These are phyloP conservation scores for Cryptomyrus ogoouensis DNA, from an alignment of 2,113 vertebrate species.

Conservation along the genomic window DNA sequence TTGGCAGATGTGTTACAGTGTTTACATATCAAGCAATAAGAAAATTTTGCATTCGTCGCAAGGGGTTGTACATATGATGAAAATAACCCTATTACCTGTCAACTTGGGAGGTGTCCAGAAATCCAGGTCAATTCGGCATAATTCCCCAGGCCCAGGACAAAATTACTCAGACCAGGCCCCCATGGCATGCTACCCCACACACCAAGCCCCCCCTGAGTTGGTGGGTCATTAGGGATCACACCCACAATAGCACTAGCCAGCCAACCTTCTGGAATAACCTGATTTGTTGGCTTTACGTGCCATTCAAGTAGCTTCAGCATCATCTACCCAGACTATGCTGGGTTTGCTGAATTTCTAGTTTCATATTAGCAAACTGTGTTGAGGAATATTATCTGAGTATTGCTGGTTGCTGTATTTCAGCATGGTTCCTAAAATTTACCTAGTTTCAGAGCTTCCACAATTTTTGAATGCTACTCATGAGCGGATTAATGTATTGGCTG, in stretches of 20 bases:
- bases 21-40: background rate
- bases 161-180: background rate
- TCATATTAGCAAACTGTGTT: background rate
- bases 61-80: background rate
- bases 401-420: background rate
- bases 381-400: background rate
- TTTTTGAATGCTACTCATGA: background rate
- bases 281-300: background rate
- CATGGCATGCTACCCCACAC: background rate
- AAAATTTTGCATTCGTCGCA: background rate
- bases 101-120: background rate
- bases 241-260: background rate
- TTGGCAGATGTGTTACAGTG: background rate
- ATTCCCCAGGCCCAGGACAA: background rate
- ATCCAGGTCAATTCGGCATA: background rate
- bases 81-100: background rate
- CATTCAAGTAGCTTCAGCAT: background rate
- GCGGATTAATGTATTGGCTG: background rate
- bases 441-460: background rate
- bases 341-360: background rate
- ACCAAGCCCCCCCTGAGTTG: background rate
- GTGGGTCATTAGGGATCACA: background rate
- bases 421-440: background rate
- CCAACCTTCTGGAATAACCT: background rate
- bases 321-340: background rate